Conservation (phyloP, 2,797 vertebrate species). For the Varecia variegata region DNA sequence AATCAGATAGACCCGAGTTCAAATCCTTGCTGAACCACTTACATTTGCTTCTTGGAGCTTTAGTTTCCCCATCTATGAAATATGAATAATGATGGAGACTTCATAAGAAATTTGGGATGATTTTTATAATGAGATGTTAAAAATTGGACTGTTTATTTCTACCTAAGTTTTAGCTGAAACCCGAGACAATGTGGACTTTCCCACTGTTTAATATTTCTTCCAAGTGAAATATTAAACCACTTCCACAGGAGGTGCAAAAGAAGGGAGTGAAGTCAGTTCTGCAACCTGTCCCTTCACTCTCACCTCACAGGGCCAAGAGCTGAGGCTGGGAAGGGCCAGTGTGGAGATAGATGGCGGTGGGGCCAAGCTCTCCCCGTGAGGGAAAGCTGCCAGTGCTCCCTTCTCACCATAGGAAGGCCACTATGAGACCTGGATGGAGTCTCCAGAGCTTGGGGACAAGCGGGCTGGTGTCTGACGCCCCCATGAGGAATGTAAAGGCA, state of each 20-base stretch:
- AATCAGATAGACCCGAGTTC: neutral
- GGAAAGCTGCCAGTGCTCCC: accelerated
- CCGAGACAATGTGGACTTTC: neutral
- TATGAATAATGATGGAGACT: neutral
- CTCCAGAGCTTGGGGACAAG: neutral
- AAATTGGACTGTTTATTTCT: neutral
- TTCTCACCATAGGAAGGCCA: neutral
- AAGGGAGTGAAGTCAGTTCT: neutral
- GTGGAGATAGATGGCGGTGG: neutral
- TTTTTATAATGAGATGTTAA: neutral
- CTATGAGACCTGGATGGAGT: neutral
- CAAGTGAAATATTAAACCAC: neutral
- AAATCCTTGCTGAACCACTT: neutral
- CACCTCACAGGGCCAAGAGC: neutral
- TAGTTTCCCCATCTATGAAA: neutral
- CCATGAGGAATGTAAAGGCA: neutral
- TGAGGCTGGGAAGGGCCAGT: neutral
- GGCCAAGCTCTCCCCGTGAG: neutral
- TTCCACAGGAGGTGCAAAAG: neutral
- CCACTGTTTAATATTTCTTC: neutral
- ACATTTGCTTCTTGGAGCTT: neutral
- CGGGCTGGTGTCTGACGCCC: neutral
- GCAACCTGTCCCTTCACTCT: neutral
- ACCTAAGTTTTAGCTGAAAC: neutral
- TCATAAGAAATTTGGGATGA: neutral